Percentiles rank a stretch among this genome's conserved stretches.
Evolutionary conservation across 2,888 invertebrate genomes (phyloP).

Genomic region (Prenolepis imparis): DNA sequence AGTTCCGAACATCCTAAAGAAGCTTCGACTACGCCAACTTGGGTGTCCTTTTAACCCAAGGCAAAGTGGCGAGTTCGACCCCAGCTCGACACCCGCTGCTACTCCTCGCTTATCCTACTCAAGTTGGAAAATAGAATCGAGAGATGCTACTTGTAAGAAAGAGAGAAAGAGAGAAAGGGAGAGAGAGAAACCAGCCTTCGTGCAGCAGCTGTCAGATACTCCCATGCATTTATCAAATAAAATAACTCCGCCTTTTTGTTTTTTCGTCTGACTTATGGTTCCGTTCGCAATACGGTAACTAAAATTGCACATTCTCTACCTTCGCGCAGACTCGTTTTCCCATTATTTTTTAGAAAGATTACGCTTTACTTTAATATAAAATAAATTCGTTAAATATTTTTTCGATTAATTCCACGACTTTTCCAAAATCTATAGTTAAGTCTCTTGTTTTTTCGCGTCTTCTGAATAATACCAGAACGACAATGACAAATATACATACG

Average conservation of each 20-base stretch:
- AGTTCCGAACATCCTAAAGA: conserved; percentile 67
- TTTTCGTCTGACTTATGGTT: conserved; percentile 47
- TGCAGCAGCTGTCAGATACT: conserved; percentile 78
- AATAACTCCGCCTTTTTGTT: conserved; percentile 71
- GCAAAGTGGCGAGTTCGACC: conserved; percentile 67
- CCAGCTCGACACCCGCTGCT: conserved; percentile 67
- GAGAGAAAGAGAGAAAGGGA: conserved; percentile 17
- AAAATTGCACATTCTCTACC: conserved; percentile 15
- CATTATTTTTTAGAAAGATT: background rate
- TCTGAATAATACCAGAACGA: conserved; percentile 34
- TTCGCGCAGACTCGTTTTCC: background rate
- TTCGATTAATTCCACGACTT: background rate
- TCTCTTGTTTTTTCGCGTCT: conserved; percentile 26
- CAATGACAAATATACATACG: background rate
- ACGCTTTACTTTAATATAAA: no score
- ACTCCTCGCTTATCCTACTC: conserved; percentile 36
- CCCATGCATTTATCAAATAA: conserved; percentile 79
- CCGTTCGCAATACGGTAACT: conserved; percentile 41
- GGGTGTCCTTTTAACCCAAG: conserved; percentile 68
- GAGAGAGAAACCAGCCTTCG: conserved; percentile 64
- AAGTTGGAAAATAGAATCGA: conserved; percentile 64
- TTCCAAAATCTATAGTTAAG: background rate
- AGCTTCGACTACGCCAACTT: conserved; percentile 66
- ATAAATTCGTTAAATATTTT: background rate
- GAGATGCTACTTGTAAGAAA: conserved; percentile 31